These are phyloP conservation scores for Calyptomena viridis DNA, from an alignment of 2,113 vertebrate species.

Conservation along the genomic window DNA sequence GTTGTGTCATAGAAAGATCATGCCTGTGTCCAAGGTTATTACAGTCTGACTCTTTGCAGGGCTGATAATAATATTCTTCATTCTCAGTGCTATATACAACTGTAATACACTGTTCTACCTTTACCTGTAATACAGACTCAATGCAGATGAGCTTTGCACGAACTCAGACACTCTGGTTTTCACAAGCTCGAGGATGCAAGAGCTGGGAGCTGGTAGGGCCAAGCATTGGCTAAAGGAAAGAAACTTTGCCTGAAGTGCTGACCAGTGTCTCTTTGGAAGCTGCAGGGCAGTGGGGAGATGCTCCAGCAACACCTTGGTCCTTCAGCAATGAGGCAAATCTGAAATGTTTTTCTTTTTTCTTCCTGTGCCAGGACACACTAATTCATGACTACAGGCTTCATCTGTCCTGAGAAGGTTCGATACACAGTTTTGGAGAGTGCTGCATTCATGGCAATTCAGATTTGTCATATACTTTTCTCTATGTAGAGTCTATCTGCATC, in stretches of 20 bases:
- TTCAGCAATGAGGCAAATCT: not conserved
- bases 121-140: not conserved
- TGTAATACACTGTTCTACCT: not conserved
- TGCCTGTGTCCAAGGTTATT: not conserved
- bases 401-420: not conserved
- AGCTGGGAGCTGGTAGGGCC: not conserved
- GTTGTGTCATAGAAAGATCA: not conserved
- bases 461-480: not conserved
- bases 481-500: not conserved
- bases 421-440: not conserved
- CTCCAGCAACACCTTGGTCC: not conserved
- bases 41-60: not conserved
- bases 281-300: not conserved
- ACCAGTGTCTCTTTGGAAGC: not conserved
- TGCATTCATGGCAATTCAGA: rapidly evolving
- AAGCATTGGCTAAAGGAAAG: not conserved
- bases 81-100: too few relatives aligned
- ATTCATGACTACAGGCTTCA: not conserved
- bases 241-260: not conserved
- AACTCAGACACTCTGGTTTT: not conserved
- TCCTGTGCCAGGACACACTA: not conserved
- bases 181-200: not conserved
- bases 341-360: not conserved
- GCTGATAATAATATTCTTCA: not conserved
- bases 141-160: not conserved